phyloP scores from a whole-genome alignment of 2,797 vertebrate species.

The Anisognathus igniventris region DNA sequence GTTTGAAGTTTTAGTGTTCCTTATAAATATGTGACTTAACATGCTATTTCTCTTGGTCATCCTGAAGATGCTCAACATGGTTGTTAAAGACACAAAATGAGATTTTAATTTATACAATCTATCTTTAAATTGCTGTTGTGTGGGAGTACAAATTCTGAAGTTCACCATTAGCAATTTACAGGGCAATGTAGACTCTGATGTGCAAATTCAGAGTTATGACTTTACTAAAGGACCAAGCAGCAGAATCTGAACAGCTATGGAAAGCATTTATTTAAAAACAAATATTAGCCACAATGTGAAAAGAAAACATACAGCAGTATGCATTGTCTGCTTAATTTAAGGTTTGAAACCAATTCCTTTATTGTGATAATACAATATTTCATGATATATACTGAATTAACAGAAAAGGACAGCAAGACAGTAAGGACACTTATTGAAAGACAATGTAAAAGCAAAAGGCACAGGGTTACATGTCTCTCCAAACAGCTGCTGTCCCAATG shows the following conservation, averaged over 20 bases:
- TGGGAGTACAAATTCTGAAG: background rate
- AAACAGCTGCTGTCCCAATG: background rate
- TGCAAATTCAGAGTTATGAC: background rate
- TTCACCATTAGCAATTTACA: background rate
- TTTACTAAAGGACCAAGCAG: background rate
- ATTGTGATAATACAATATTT: background rate
- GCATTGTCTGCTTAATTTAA: background rate
- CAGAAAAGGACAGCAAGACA: background rate
- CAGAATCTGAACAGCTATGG: background rate
- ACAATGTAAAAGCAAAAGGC: background rate
- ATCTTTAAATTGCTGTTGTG: background rate
- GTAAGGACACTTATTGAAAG: background rate
- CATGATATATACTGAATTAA: background rate
- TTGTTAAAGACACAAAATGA: background rate
- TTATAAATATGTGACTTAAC: background rate
- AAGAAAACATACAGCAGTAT: background rate
- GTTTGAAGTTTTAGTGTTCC: background rate
- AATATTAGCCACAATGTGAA: background rate
- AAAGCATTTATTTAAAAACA: background rate
- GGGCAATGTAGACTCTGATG: background rate
- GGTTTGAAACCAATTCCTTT: background rate
- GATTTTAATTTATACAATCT: background rate
- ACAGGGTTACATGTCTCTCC: background rate
- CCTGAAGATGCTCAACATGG: background rate
- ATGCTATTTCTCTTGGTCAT: background rate